Evolutionary conservation across 2,888 invertebrate species (phyloP), one percentile per base, ranked within the genome.

Genomic region (Drosophila meridionalis): DNA sequence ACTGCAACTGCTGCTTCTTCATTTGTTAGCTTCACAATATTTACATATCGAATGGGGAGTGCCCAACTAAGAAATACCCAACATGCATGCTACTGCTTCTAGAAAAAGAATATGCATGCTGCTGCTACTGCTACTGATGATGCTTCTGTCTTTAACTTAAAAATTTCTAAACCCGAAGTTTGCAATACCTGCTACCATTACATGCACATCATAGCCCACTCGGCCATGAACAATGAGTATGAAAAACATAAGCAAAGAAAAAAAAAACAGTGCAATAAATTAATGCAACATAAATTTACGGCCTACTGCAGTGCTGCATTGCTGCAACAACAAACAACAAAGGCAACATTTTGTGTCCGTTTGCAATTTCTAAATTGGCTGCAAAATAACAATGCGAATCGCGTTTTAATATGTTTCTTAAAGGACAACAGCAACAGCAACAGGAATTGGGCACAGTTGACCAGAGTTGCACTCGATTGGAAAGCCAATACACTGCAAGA

Each of bases 281-380:
- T 88, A 87, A 83, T 83, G 71, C 84, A 81, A 86, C 77, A 85
- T 83, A 88, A 85, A 85, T 85, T 85, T 85, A 85, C 89, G 82
- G 84, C 84, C 84, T 86, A 73, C 84, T 88, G 84, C 84, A 85
- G 72, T 85, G 82, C 73, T 77, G 87, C 72, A 83, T 57, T 83
- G 69, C 68, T 64, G 48, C 63, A 67, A 59, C 60, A 65, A 73
- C 38, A 68, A 14, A 48, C 47, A 45, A 50, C 43, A 72, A 38
- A 45, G 42, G 20, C 11, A 56, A 56, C 67, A 32, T 55, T 66
- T 53, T 66, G 66, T 43, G 53, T 52, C 32, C 20, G 52, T 55
- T 32, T 28, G n/a, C 45, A 43, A 66, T 66, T 59, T 26, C 68
- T 50, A 66, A 66, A 69, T 69, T 45, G 50, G 38, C 69, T 59